A percentile compares a stretch with the other conserved stretches of the same genome.
These are phyloP conservation scores for Hestina assimilis DNA, from an alignment of 1,140 invertebrate genomes.

Conservation along the genomic window DNA sequence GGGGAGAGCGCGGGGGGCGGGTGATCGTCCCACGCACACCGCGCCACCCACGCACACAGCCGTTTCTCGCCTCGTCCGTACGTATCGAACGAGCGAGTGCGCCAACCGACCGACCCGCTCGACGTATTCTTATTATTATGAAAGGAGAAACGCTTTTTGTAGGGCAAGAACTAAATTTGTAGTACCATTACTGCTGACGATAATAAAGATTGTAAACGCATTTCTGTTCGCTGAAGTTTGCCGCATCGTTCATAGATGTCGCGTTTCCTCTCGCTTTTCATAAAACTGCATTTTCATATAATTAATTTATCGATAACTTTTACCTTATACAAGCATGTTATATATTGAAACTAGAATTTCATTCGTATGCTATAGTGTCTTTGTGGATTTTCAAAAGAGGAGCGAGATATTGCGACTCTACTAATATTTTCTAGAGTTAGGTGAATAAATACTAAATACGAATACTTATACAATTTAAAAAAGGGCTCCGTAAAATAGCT, in stretches of 20 bases:
- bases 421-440: slow-evolving; percentile 20
- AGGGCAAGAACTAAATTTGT: slow-evolving; percentile 78
- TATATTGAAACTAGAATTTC: slow-evolving; percentile 14
- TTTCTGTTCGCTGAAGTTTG: slow-evolving; percentile 74
- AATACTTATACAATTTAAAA: not conserved
- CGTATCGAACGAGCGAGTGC: slow-evolving; percentile 59
- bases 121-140: slow-evolving; percentile 78
- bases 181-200: slow-evolving; percentile 68
- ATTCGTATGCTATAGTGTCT: slow-evolving; percentile 13
- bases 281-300: slow-evolving; percentile 31
- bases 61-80: slow-evolving; percentile 45
- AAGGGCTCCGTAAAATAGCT: not conserved
- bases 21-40: slow-evolving; percentile 47
- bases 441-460: slow-evolving; percentile 11
- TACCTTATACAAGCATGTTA: slow-evolving; percentile 12
- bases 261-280: slow-evolving; percentile 50
- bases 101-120: slow-evolving; percentile 69
- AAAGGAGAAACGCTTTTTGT: slow-evolving; percentile 79
- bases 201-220: slow-evolving; percentile 76
- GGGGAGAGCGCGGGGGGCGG: slow-evolving; percentile 30
- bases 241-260: slow-evolving; percentile 70
- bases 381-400: slow-evolving; percentile 20
- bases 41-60: slow-evolving; percentile 45
- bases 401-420: slow-evolving; percentile 10
- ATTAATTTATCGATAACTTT: slow-evolving; percentile 29